phyloP scores from a whole-genome alignment of 2,113 vertebrate species.

The rabbit (Oryctolagus cuniculus) region mOryCun1.1 NC_091441.1:103548501-103549000 shows the following conservation, averaged over 20 bases:
- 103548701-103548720: conserved; percentile 91
- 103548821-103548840: not conserved
- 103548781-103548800: not conserved
- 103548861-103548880: conserved; percentile 91
- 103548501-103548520: not conserved
- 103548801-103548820: conserved; percentile 21
- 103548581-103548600: conserved; percentile 77
- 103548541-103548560: not conserved
- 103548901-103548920: conserved; percentile 86
- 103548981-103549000: not conserved
- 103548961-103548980: not conserved
- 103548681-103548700: conserved; percentile 93
- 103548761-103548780: not conserved
- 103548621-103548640: conserved; percentile 98
- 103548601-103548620: conserved; percentile 98
- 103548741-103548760: not conserved
- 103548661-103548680: conserved; percentile 96
- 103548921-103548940: conserved; percentile 56
- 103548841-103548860: conserved; percentile 88
- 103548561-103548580: too few species aligned
- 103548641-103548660: conserved; percentile 97
- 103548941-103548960: not conserved
- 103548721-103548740: conserved; percentile 77
- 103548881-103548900: conserved; percentile 85
- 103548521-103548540: accelerated